These are phyloP conservation scores for Cephus pulcher DNA, from an alignment of 2,888 invertebrate species.

Conservation along the genomic window DNA sequence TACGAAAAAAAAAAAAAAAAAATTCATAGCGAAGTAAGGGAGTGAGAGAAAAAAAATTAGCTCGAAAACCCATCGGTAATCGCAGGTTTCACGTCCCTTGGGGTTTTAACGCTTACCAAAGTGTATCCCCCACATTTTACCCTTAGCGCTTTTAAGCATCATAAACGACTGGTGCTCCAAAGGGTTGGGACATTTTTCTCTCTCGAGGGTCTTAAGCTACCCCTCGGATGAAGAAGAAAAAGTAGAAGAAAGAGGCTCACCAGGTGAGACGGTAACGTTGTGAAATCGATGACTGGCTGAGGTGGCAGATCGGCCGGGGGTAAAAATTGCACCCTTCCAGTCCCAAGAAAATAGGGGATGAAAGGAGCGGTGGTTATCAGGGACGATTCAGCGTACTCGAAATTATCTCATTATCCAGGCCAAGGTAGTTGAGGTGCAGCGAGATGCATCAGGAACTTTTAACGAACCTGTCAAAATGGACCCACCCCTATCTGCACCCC, in stretches of 20 bases:
- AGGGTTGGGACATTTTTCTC: not conserved
- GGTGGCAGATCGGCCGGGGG: not conserved
- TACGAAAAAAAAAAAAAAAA: not conserved
- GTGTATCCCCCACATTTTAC: not conserved
- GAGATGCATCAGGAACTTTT: constrained; percentile 31
- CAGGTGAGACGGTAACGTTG: not conserved
- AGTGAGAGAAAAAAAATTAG: not conserved
- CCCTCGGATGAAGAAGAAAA: constrained; percentile 11
- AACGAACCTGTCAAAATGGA: constrained; percentile 29
- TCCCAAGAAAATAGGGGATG: not conserved
- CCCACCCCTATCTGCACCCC: not conserved
- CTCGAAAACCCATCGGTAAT: not conserved
- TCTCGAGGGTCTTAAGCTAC: not conserved
- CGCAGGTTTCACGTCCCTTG: not conserved
- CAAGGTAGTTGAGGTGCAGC: constrained; percentile 8
- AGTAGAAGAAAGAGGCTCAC: constrained; percentile 16
- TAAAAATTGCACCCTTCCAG: not conserved
- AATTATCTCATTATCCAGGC: not conserved
- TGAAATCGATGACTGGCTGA: not conserved
- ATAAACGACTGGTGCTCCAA: not conserved
- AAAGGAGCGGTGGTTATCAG: not conserved
- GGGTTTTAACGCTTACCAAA: constrained; percentile 3
- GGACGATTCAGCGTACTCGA: not conserved
- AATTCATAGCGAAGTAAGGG: not conserved
- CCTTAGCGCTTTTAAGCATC: not conserved